Evolutionary conservation across 2,888 invertebrate genomes (phyloP).

Genomic region (Phengaris arion): DNA sequence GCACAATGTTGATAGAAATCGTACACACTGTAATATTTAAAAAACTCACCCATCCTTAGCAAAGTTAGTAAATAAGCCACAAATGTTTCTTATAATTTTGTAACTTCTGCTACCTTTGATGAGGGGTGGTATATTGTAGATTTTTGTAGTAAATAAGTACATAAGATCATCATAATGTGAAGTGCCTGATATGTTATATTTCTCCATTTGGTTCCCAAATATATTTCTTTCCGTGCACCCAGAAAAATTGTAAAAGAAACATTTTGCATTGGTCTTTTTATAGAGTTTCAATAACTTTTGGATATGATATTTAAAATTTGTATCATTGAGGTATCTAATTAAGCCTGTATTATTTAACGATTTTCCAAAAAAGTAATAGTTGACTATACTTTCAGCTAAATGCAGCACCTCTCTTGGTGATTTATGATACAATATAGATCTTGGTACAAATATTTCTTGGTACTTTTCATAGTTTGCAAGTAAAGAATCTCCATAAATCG

Average conservation of each 20-base stretch:
- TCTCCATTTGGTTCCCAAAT: conserved; percentile 43
- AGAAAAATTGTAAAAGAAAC: conserved; percentile 51
- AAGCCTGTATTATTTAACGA: conserved; percentile 43
- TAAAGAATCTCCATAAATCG: conserved; percentile 34
- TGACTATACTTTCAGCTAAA: conserved; percentile 47
- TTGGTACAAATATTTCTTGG: conserved; percentile 50
- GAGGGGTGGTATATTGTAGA: conserved; percentile 42
- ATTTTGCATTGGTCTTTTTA: conserved; percentile 38
- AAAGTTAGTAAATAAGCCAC: conserved; percentile 56
- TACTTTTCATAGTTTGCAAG: conserved; percentile 43
- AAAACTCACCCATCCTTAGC: conserved; percentile 58
- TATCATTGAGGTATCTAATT: conserved; percentile 43
- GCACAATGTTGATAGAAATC: background rate
- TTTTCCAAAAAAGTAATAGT: conserved; percentile 49
- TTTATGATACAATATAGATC: conserved; percentile 42
- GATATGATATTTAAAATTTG: conserved; percentile 43
- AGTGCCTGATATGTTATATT: conserved; percentile 50
- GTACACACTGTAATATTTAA: no score
- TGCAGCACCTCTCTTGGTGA: conserved; percentile 36
- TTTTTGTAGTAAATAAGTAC: conserved; percentile 54
- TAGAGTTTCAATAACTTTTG: conserved; percentile 43
- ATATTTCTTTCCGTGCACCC: conserved; percentile 52
- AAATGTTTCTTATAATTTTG: conserved; percentile 50
- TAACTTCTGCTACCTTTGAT: conserved; percentile 48
- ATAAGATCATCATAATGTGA: conserved; percentile 58